A percentile compares a stretch with the other conserved stretches of the same genome.
phyloP scores from a whole-genome alignment of 2,888 invertebrate genomes.

The Norana najaformis region DNA sequence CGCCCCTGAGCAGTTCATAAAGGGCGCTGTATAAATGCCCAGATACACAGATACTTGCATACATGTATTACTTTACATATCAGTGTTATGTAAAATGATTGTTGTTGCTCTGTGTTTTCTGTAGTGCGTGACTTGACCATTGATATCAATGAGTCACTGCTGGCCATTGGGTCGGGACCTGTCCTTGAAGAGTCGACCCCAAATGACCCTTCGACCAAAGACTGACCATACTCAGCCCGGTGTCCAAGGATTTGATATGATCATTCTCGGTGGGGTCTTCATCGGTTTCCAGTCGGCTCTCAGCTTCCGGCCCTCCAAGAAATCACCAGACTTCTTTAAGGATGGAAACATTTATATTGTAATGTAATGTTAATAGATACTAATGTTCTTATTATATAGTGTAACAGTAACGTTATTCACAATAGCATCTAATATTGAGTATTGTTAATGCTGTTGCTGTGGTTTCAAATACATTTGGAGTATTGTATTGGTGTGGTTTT shows the following conservation, averaged over 20 bases:
- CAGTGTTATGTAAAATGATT: not conserved
- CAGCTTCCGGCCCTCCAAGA: not conserved
- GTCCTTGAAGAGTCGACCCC: slow-evolving; percentile 27
- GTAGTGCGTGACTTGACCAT: slow-evolving; percentile 27
- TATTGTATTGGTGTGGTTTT: not conserved
- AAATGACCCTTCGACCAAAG: not conserved
- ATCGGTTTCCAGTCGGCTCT: not conserved
- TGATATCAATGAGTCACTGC: slow-evolving; percentile 28
- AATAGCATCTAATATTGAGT: not conserved
- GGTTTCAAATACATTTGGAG: no score
- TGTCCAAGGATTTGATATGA: not conserved
- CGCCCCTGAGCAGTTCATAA: not conserved
- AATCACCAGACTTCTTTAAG: not conserved
- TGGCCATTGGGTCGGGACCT: slow-evolving; percentile 21
- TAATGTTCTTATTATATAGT: not conserved
- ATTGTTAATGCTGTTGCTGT: not conserved
- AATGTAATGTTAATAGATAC: not conserved
- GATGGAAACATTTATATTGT: not conserved
- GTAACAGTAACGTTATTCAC: not conserved
- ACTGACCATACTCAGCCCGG: not conserved
- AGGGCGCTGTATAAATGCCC: not conserved
- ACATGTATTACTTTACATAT: not conserved
- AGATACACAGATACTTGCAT: not conserved
- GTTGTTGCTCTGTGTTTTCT: not conserved
- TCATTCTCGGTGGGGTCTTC: not conserved